Conservation (phyloP, 2,888 invertebrate genomes). For the Tenthredo mesomela region DNA sequence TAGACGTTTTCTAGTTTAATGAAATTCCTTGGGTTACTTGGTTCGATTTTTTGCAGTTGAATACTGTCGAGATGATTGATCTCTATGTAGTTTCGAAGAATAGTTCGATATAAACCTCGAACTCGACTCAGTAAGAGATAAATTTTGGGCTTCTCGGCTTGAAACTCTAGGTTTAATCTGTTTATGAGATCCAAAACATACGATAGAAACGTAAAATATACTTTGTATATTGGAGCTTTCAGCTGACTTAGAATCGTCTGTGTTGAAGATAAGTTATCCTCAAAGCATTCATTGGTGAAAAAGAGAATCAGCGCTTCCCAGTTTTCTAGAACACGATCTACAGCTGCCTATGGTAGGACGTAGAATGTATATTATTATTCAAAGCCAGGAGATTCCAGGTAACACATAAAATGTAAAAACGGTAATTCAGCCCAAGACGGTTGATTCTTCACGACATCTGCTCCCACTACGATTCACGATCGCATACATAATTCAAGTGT, state of each 20-base stretch:
- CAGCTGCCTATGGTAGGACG: not conserved
- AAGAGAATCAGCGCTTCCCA: not conserved
- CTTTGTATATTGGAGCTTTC: conserved; percentile 34
- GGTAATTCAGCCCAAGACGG: too few species aligned
- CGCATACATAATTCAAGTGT: not conserved
- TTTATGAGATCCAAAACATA: conserved; percentile 46
- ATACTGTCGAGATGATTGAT: conserved; percentile 33
- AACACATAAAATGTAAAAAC: too few species aligned
- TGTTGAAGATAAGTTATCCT: not conserved
- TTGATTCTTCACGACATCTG: too few species aligned
- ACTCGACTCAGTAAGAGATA: conserved; percentile 46
- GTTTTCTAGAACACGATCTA: not conserved
- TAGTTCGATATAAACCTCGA: conserved; percentile 45
- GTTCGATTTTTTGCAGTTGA: not conserved
- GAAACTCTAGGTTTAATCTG: conserved; percentile 52
- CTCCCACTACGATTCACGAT: too few species aligned
- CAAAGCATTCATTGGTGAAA: not conserved
- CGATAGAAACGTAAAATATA: conserved; percentile 49
- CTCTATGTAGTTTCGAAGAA: conserved; percentile 49
- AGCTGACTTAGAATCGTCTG: conserved; percentile 31
- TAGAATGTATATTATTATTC: too few species aligned
- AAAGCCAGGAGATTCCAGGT: too few species aligned
- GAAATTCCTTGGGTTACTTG: conserved; percentile 44
- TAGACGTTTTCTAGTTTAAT: conserved; percentile 48
- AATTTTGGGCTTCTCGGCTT: conserved; percentile 52